Base-by-base conservation (phyloP, 2,113 vertebrate species). In the Syrrhaptes paradoxus region DNA sequence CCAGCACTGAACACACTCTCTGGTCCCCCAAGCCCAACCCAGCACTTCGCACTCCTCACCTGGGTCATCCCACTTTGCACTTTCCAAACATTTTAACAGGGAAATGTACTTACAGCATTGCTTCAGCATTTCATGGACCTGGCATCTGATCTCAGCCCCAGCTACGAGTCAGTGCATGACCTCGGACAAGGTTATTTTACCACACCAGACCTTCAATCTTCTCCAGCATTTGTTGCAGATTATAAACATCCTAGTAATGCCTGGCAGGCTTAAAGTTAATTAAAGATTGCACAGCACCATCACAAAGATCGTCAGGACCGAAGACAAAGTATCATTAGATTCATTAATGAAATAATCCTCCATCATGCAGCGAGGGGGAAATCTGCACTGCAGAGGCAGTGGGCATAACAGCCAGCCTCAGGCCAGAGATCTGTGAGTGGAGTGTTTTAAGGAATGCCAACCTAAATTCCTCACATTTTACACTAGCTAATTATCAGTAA, bases 261-360 rank as follows among this genome's bases (percentile, higher is more conserved):
- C 93, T 89, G 87, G 75, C 90, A 95, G 92, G 90, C 93, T 93
- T 68, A 79, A 94, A 95, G 74, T 95, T 96, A 97, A 96, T 95
- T 96, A 97, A 94, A 90, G 70, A 81, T 68, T 89, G 62, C 83
- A 89, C 45, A 82, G 86, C 77, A 65, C 73, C 51, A 12, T 85
- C 89, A 70, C 74, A 85, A 66, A 94, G 83, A 94, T 90, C n/a
- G 0, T 94, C 90, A 89, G 84, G 70, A 96, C 90, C 46, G 54
- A 92, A 95, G 95, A 97, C 73, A 90, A 95, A 93, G 90, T 89
- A 95, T 93, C 84, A 87, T 95, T 91, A 79, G 51, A 82, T 72
- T 59, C 92, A 96, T 95, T 96, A 94, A 97, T 94, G 83, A 84
- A 95, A 90, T 92, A 96, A 95, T 90, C 68, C 79, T 94, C 75